Evolutionary conservation across 2,888 invertebrate species (phyloP).

Genomic region (Leptopilina syphax): DNA sequence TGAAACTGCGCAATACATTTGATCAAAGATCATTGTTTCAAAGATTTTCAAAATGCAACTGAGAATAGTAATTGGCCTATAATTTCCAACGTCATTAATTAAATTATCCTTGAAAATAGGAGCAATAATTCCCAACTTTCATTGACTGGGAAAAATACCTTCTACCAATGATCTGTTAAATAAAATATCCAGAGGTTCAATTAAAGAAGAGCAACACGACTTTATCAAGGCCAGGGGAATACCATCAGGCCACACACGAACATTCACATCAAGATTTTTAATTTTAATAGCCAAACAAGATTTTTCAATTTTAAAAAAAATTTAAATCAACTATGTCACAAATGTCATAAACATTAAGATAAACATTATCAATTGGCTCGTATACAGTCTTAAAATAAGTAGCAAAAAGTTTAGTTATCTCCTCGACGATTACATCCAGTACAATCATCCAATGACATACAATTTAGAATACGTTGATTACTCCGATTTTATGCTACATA

Average conservation of each 20-base stretch:
- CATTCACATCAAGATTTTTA: too few relatives aligned
- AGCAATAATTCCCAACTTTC: conserved; percentile 19
- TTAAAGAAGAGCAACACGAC: neutral
- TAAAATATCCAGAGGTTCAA: conserved; percentile 15
- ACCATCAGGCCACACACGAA: neutral
- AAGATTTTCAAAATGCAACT: conserved; percentile 34
- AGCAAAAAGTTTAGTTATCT: too few relatives aligned
- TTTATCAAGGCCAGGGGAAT: neutral
- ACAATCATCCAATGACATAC: too few relatives aligned
- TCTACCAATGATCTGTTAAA: conserved; percentile 27
- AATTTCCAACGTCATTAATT: conserved; percentile 17
- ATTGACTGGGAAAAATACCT: conserved; percentile 11
- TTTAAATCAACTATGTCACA: too few relatives aligned
- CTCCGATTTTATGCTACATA: too few relatives aligned
- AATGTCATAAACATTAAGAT: too few relatives aligned
- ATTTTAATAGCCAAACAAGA: neutral
- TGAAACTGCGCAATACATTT: neutral
- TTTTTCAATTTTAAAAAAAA: neutral
- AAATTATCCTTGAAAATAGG: conserved; percentile 35
- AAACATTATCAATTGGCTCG: too few relatives aligned
- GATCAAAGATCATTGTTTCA: neutral
- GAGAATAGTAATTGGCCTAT: conserved; percentile 40
- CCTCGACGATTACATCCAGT: too few relatives aligned
- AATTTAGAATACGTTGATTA: too few relatives aligned
- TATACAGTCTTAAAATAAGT: too few relatives aligned